Conservation (phyloP, 1,140 invertebrate species). For the Drosophila ogumai region DNA sequence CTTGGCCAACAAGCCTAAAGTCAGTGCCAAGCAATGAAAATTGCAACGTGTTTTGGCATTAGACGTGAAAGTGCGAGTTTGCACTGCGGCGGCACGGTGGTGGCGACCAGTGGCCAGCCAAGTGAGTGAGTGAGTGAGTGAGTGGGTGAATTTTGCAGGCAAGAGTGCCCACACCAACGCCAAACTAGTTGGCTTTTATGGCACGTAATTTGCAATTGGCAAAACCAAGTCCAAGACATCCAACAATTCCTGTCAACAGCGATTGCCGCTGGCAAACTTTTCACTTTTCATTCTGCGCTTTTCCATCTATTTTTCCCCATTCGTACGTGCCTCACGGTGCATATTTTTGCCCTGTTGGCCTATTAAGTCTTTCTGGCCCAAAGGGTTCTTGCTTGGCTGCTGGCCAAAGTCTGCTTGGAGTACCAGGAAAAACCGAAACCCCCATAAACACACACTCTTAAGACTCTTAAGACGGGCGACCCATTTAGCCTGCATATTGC, state of each 20-base stretch:
- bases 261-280: conserved; percentile 56
- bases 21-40: conserved; percentile 82
- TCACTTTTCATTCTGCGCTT: conserved; percentile 83
- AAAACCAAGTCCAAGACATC: conserved; percentile 66
- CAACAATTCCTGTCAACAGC: conserved; percentile 31
- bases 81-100: conserved; percentile 31
- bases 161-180: conserved; percentile 49
- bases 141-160: conserved; percentile 30
- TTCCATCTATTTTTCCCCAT: conserved; percentile 55
- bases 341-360: conserved; percentile 79
- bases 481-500: conserved; percentile 70
- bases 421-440: conserved; percentile 60
- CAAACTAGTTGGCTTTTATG: conserved; percentile 72
- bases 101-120: conserved; percentile 13
- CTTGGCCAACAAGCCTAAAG: conserved; percentile 80
- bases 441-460: conserved; percentile 1
- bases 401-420: conserved; percentile 51
- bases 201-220: conserved; percentile 83
- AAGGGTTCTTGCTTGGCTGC: conserved; percentile 61
- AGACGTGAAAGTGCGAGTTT: conserved; percentile 83
- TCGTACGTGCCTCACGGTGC: conserved; percentile 43
- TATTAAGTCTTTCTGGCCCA: conserved; percentile 68
- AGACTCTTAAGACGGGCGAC: conserved; percentile 42
- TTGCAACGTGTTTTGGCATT: conserved; percentile 82
- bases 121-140: conserved; percentile 27